A percentile compares a stretch with the other conserved stretches of the same genome.
phyloP scores from a whole-genome alignment of 2,797 vertebrate species.

The Lepus townsendii region DNA sequence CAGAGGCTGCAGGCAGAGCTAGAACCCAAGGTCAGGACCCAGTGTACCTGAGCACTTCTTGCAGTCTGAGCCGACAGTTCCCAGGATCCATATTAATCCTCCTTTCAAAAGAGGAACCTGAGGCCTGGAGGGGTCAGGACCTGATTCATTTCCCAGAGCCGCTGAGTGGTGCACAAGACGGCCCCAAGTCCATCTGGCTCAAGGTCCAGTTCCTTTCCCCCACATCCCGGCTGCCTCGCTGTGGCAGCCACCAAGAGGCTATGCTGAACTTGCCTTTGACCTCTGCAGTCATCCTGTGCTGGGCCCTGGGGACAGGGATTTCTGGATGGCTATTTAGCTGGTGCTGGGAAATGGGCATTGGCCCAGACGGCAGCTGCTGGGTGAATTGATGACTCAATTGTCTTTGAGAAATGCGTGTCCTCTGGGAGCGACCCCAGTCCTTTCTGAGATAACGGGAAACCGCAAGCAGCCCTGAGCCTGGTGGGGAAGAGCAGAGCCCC shows the following conservation, averaged over 20 bases:
- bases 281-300: neutral
- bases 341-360: conserved; percentile 46
- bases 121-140: neutral
- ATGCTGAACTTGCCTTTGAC: neutral
- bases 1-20: neutral
- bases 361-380: conserved; percentile 39
- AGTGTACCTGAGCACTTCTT: neutral
- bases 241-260: neutral
- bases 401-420: conserved; percentile 49
- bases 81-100: neutral
- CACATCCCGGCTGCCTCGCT: neutral
- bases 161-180: neutral
- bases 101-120: conserved; percentile 18
- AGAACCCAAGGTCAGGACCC: neutral
- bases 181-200: neutral
- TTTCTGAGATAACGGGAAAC: conserved; percentile 39
- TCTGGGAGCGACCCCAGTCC: conserved; percentile 22
- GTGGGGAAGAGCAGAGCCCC: neutral
- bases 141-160: neutral
- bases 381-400: conserved; percentile 32
- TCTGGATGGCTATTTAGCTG: conserved; percentile 47
- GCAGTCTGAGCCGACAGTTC: neutral
- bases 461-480: neutral
- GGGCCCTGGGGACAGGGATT: neutral
- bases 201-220: neutral